A percentile compares a stretch with the other conserved stretches of the same genome.
Conservation (phyloP, 2,797 vertebrate species). For the Emys orbicularis region DNA sequence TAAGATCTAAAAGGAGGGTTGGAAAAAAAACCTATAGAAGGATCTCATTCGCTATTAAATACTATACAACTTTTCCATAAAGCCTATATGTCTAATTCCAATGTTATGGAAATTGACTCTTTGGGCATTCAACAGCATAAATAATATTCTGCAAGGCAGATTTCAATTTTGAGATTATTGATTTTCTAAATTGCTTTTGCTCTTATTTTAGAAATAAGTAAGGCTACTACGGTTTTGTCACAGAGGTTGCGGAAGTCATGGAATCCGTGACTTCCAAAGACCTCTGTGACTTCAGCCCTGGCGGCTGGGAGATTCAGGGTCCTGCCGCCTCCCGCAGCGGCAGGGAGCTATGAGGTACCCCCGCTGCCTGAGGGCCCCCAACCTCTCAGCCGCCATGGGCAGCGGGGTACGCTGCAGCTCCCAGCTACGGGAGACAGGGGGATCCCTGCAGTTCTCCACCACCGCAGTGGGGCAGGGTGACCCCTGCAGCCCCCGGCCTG, state of each 20-base stretch:
- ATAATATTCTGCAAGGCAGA: background rate
- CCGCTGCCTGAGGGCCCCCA: too few species aligned
- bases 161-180: background rate
- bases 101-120: background rate
- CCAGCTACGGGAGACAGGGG: background rate
- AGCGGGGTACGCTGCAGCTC: too few species aligned
- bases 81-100: background rate
- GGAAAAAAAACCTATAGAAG: background rate
- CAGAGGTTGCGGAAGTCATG: too few species aligned
- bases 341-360: too few species aligned
- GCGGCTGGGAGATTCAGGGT: too few species aligned
- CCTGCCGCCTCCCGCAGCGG: too few species aligned
- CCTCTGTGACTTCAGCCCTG: too few species aligned
- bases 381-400: too few species aligned
- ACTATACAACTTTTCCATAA: background rate
- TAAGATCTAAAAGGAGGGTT: background rate
- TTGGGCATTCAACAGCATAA: background rate
- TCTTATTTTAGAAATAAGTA: background rate
- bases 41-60: background rate
- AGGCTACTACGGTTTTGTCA: too few species aligned
- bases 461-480: too few species aligned
- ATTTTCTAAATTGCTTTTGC: background rate
- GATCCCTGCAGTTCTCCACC: background rate
- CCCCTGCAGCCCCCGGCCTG: too few species aligned
- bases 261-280: too few species aligned